Base-by-base conservation (phyloP, 2,113 vertebrate species). In the Puntigrus tetrazona region DNA sequence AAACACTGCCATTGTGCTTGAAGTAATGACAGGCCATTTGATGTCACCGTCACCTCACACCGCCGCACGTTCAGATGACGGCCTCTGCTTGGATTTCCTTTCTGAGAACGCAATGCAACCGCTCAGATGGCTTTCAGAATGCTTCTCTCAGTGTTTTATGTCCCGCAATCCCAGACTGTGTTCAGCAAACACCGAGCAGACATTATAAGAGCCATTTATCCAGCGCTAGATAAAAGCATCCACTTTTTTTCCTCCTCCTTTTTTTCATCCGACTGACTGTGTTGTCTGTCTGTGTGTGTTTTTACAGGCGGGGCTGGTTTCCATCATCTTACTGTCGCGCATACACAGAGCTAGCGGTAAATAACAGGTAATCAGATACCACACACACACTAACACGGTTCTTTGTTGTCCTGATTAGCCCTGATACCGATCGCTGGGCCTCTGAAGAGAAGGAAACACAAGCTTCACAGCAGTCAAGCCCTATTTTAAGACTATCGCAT, bases 301-400 rank as follows among this genome's bases (percentile, higher is more conserved):
- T 72, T 81, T 89, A 20, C 91, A 99, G 98, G 91, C 96, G 95
- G 92, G 98, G 98, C 87, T 99, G 98, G 98, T 99, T 99, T 92
- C 98, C 98, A 2, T 97, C 96, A 0, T 99, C 98, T 0, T 99
- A 95, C 89, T 94, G 94, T 86, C 93, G 92, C n/a, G 90, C 92
- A 22, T 84, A 97, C 61, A 94, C 95, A 0, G 96, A 96, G 84
- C 91, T 94, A n/a, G 85, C 95, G 4, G 93, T 95, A 91, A 96
- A 96, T 90, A 92, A 92, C 92, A 93, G 93, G 95, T 95, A 94
- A 94, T 69, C 63, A 85, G 82, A 78, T 79, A 83, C 75, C 34
- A 43, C 81, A 75, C 84, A 69, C 74, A 81, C 43, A 80, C 67
- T 22, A 78, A 65, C 80, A 82, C 79, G 27, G 80, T n/a, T 73